Evolutionary conservation across 2,113 vertebrate genomes (phyloP).

Genomic region (Mirounga angustirostris): DNA sequence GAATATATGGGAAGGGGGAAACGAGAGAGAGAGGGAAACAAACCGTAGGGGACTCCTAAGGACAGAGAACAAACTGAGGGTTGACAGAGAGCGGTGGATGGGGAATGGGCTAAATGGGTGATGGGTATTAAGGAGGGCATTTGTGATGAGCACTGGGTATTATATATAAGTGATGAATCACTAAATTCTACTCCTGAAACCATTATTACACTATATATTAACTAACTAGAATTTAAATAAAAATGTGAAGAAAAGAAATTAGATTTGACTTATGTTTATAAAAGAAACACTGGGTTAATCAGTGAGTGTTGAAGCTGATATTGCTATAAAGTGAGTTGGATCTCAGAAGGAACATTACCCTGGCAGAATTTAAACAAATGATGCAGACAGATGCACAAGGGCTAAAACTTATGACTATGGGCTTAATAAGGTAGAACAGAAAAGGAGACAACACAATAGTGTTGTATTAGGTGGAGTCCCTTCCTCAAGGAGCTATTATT

Average conservation of each 20-base stretch:
- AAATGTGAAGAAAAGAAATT: neutral
- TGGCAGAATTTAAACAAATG: neutral
- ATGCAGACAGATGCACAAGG: neutral
- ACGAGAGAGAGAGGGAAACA: too few relatives aligned
- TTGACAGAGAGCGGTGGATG: too few relatives aligned
- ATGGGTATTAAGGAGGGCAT: neutral
- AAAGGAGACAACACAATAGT: neutral
- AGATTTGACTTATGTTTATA: neutral
- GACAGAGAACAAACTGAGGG: too few relatives aligned
- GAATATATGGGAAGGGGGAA: too few relatives aligned
- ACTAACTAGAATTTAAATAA: neutral
- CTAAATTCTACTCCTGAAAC: neutral
- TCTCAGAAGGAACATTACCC: neutral
- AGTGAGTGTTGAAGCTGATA: neutral
- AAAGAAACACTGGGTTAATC: neutral
- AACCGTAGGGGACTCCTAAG: too few relatives aligned
- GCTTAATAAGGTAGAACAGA: neutral
- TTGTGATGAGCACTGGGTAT: neutral
- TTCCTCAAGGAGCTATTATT: neutral
- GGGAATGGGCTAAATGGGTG: neutral
- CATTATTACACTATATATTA: neutral
- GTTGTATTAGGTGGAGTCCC: neutral
- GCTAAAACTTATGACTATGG: neutral
- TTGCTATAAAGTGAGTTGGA: neutral
- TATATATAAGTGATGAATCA: neutral